These are phyloP conservation scores for Pseudorasbora parva DNA, from an alignment of 2,113 vertebrate genomes.

Conservation along the genomic window DNA sequence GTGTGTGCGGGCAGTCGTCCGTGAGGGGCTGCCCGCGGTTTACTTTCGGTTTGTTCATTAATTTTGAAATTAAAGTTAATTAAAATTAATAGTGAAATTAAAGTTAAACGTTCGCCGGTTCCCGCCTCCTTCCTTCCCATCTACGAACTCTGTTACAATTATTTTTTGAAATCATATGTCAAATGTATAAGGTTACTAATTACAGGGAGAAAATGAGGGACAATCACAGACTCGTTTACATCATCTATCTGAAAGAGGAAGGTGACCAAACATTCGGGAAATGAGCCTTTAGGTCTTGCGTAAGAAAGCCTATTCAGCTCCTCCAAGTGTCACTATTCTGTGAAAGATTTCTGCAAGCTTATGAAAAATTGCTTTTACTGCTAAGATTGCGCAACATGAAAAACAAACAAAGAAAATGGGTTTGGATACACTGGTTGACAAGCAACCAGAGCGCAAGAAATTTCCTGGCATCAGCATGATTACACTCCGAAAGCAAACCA, in stretches of 20 bases:
- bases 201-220: slow-evolving; percentile 42
- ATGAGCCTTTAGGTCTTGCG: neutral
- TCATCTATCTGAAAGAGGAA: slow-evolving; percentile 8
- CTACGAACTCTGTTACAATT: no score
- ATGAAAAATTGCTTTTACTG: neutral
- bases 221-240: neutral
- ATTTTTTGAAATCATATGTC: neutral
- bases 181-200: slow-evolving; percentile 29
- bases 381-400: neutral
- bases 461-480: neutral
- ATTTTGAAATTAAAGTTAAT: no score
- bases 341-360: neutral
- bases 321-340: neutral
- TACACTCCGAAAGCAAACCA: neutral
- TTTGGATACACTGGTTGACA: neutral
- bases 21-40: no score
- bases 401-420: neutral
- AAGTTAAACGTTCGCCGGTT: no score
- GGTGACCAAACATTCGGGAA: slow-evolving; percentile 4
- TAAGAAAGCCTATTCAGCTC: neutral
- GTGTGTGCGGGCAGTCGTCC: no score
- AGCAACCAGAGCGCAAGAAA: neutral
- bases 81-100: no score
- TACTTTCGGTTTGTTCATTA: no score
- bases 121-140: no score